Evolutionary conservation across 2,888 invertebrate genomes (phyloP), one percentile per base, ranked within the genome.

Genomic region (Salticus scenicus): DNA sequence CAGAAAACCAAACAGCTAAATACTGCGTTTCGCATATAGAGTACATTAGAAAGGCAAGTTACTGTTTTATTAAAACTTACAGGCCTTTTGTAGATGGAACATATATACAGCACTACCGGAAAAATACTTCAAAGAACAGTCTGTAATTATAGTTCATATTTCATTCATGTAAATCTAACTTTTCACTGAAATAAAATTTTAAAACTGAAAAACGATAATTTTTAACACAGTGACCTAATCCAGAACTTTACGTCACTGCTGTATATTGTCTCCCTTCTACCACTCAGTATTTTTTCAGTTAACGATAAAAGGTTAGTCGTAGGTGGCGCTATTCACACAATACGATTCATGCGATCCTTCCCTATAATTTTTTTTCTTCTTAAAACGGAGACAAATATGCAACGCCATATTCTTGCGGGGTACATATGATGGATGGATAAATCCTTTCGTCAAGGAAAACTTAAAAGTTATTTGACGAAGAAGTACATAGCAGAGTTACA

Each of bases 71-170:
- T n/a, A n/a, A 14, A 66, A 77, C 83, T 84, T 73, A 84, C 83
- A 73, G 71, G 77, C 64, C 41, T 84, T 84, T 77, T 77, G 77
- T 84, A 84, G 77, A 57, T 77, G 83, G 69, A 77, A 84, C 83
- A 84, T 84, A 73, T 72, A 83, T 84, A 77, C 73, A 73, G 77
- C 83, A 77, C 83, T 84, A 84, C 73, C 77, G 67, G 57, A 69
- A 63, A 24, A 73, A 37, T 63, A 69, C 73, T 66, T 63, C 47
- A 63, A 31, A 76, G 47, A 42, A 51, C 64, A 41, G 69, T 70
- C 64, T 70, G 70, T 41, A 24, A 33, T 67, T 31, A 67, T 12
- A 73, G 67, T 71, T 77, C 83, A 84, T 84, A 14, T 30, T 72
- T 57, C 5, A 20, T 17, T 17, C 20, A 20, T 30, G 28, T 42